phyloP scores from a whole-genome alignment of 2,113 vertebrate genomes.

The Sitta europaea region DNA sequence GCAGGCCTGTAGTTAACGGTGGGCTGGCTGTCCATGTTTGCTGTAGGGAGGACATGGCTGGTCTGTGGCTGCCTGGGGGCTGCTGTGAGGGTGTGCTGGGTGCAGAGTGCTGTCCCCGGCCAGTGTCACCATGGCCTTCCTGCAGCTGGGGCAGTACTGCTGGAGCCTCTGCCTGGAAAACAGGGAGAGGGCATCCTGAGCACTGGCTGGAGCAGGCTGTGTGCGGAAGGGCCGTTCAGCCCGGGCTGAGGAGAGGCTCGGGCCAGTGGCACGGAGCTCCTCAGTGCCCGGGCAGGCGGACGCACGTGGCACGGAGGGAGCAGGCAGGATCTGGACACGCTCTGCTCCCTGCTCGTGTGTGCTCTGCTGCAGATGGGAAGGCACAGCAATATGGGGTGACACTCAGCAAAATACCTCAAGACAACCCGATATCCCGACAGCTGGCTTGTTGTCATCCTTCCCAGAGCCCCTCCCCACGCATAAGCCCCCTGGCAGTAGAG shows the following conservation, averaged over 20 bases:
- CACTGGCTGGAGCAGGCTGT: rapidly evolving
- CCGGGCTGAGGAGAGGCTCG: not conserved
- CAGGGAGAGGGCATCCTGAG: rapidly evolving
- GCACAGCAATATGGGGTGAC: not conserved
- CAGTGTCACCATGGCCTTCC: rapidly evolving
- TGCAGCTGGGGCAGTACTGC: rapidly evolving
- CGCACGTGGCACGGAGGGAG: rapidly evolving
- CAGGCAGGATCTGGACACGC: not conserved
- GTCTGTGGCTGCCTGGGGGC: not conserved
- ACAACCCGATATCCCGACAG: not conserved
- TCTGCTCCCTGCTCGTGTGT: not conserved
- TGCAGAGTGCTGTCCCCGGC: not conserved
- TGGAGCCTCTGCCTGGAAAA: not conserved
- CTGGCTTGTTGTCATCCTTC: not conserved
- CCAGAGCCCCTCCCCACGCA: rapidly evolving
- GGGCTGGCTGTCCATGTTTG: not conserved
- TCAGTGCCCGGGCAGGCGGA: rapidly evolving
- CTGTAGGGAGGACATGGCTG: rapidly evolving
- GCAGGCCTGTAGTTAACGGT: no score
- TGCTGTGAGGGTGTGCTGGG: not conserved
- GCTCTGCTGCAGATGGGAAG: not conserved
- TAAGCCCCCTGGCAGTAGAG: not conserved
- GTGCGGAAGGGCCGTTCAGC: not conserved
- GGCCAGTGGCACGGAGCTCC: not conserved
- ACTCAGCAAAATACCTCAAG: not conserved